Conservation (phyloP, 2,888 invertebrate species). For the Drosophila fulvimacula region DNA sequence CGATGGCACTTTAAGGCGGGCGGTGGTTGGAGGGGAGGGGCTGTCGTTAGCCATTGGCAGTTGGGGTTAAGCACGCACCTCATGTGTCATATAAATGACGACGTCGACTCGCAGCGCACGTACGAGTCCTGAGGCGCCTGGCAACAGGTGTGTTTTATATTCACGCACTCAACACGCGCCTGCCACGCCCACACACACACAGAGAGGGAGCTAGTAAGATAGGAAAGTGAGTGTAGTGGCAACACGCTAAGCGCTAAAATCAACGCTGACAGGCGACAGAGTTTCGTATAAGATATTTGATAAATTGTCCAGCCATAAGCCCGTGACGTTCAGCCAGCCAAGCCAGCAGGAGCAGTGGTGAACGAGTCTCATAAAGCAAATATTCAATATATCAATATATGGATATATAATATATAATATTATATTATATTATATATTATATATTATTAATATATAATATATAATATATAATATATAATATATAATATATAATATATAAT, state of each 20-base stretch:
- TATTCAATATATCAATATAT: background rate
- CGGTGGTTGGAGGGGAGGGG: too few relatives aligned
- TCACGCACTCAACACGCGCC: conserved; percentile 41
- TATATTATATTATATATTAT: too few relatives aligned
- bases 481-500: background rate
- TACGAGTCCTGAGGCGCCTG: conserved; percentile 25
- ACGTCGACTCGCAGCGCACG: conserved; percentile 16
- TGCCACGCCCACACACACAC: conserved; percentile 15
- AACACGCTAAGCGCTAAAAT: conserved; percentile 67
- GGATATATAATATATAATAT: background rate
- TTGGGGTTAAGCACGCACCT: conserved; percentile 16
- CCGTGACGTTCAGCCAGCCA: conserved; percentile 16
- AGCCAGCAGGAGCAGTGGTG: background rate
- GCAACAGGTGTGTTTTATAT: conserved; percentile 79
- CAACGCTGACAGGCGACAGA: conserved; percentile 73
- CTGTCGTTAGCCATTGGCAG: background rate
- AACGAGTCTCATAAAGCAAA: conserved; percentile 1
- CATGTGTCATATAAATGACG: conserved; percentile 51
- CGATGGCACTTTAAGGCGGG: background rate
- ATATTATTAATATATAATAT: background rate
- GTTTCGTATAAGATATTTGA: conserved; percentile 66
- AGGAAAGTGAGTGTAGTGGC: background rate
- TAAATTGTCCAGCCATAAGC: conserved; percentile 58
- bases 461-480: too few relatives aligned
- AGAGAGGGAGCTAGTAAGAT: background rate